Percentiles rank a stretch among this genome's conserved stretches.
phyloP scores from a whole-genome alignment of 2,888 invertebrate genomes.

The Synergus itoensis region DNA sequence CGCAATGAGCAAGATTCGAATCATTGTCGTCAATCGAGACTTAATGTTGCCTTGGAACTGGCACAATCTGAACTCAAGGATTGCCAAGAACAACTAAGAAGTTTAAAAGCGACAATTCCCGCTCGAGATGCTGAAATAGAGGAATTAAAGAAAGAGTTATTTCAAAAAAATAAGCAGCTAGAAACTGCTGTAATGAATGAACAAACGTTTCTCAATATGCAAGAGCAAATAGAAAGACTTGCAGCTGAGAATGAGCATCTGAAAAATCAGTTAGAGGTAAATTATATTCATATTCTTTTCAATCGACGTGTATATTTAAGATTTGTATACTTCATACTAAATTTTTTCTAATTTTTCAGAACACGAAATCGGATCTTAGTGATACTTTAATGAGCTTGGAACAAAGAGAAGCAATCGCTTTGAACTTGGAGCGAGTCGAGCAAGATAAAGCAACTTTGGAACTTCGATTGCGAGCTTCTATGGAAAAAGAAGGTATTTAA shows the following conservation, averaged over 20 bases:
- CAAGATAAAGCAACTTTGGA: constrained; percentile 75
- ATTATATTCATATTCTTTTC: background rate
- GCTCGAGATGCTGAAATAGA: constrained; percentile 79
- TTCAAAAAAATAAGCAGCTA: constrained; percentile 78
- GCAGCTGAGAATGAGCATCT: constrained; percentile 79
- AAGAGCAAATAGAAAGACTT: constrained; percentile 77
- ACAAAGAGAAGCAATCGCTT: constrained; percentile 67
- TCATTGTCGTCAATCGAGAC: constrained; percentile 72
- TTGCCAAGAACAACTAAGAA: constrained; percentile 74
- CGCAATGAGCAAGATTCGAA: constrained; percentile 73
- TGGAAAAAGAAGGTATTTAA: constrained; percentile 73
- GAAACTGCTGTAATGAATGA: constrained; percentile 79
- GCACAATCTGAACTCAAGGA: constrained; percentile 74
- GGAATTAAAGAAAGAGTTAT: constrained; percentile 78
- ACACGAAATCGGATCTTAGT: constrained; percentile 71
- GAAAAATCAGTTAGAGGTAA: constrained; percentile 72
- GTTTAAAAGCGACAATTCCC: constrained; percentile 73
- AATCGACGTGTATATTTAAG: background rate
- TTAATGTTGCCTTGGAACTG: constrained; percentile 74
- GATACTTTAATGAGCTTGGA: constrained; percentile 73
- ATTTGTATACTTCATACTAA: constrained; percentile 35
- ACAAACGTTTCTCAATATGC: constrained; percentile 72
- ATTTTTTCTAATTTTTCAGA: constrained; percentile 53
- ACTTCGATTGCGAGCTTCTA: constrained; percentile 72
- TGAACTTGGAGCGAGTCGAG: constrained; percentile 71